Evolutionary conservation across 2,113 vertebrate genomes (phyloP), one percentile per base, ranked within the genome.

Genomic region (Merops nubicus): DNA sequence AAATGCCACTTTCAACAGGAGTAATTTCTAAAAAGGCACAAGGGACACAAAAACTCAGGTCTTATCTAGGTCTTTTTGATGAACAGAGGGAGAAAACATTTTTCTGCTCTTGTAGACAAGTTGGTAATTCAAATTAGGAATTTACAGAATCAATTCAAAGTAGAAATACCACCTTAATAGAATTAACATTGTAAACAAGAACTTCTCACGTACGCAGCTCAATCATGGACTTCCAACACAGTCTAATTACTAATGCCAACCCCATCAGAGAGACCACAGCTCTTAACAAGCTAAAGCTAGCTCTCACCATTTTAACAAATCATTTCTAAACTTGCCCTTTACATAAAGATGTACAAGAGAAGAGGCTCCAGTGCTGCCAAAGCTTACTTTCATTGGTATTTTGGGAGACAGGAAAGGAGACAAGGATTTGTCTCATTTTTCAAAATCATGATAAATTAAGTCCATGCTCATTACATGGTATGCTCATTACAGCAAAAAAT

Each of bases 401-500:
- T 48, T 19, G 40, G 45, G 33, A 94, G 25, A 60, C 50, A 60
- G 17, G 63, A 78, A 60, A 69, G 40, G 36, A 91, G 43, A 68
- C 12, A 79, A 77, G 42, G 63, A 86, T 84, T 74, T 88, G 31
- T 31, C 43, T 86, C 26, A 8, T 56, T 85, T 91, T 90, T 22
- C 47, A 3, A 70, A 77, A 88, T 70, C 42, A 26, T 40, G 47
- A 88, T 68, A 74, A 90, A 83, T 63, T 2, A 91, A 91, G 68
- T 60, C 31, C 36, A n/a, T n/a, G n/a, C n/a, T n/a, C n/a, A n/a
- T n/a, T n/a, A n/a, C n/a, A n/a, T n/a, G 26, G 33, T 45, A 69
- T 38, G 45, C 47, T 93, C 93, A 70, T 84, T 92, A 80, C 60
- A 81, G 75, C 29, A 94, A 70, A 89, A 83, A 93, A 96, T 74